A percentile compares a stretch with the other conserved stretches of the same genome.
These are phyloP conservation scores for Acridotheres tristis DNA, from an alignment of 2,797 vertebrate species.

Conservation along the genomic window DNA sequence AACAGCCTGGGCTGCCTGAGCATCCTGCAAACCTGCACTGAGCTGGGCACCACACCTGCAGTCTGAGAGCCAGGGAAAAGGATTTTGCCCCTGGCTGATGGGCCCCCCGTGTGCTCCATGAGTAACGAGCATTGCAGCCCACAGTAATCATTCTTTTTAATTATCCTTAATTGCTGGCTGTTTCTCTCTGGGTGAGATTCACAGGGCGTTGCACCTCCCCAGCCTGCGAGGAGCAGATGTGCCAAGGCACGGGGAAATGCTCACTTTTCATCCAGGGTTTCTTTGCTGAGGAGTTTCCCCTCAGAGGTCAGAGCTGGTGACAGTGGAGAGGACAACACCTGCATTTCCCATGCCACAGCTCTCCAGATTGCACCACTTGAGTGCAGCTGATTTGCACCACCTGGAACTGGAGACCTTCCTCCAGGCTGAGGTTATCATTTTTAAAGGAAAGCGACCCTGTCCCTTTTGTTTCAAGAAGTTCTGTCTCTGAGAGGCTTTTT, in stretches of 20 bases:
- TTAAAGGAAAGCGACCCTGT: neutral
- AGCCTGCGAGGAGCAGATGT: neutral
- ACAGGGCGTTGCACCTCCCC: neutral
- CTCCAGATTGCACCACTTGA: neutral
- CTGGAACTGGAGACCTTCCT: conserved; percentile 1
- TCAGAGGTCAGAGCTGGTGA: neutral
- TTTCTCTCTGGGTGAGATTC: neutral
- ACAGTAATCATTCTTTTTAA: neutral
- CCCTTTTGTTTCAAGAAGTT: conserved; percentile 4
- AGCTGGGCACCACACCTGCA: neutral
- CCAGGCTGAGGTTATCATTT: conserved; percentile 5
- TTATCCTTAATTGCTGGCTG: neutral
- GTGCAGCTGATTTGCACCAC: conserved; percentile 22
- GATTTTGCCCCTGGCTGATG: neutral
- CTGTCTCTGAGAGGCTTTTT: neutral
- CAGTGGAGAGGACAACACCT: neutral
- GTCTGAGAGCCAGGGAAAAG: neutral
- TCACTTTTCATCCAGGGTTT: neutral
- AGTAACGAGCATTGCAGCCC: neutral
- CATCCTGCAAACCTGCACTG: conserved; percentile 45
- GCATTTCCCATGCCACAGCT: conserved; percentile 8
- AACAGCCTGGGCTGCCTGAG: neutral
- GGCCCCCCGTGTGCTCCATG: neutral
- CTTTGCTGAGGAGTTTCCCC: neutral
- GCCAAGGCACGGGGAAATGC: neutral